Evolutionary conservation across 2,888 invertebrate genomes (phyloP), one percentile per base, ranked within the genome.

Genomic region (Exephanes ischioxanthus): DNA sequence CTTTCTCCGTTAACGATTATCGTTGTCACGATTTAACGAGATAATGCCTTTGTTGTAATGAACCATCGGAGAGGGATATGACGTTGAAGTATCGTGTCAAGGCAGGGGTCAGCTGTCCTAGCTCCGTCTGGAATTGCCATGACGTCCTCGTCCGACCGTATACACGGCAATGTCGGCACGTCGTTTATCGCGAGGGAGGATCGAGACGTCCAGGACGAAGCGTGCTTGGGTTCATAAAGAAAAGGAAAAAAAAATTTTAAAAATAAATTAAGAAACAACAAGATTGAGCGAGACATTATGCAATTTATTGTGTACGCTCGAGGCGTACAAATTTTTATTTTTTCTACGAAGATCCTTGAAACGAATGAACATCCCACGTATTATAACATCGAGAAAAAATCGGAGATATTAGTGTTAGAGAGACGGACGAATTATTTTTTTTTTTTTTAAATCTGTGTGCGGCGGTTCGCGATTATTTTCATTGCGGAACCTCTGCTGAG

Each of bases 281-380:
- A 76, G 67, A 82, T 22, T 77, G 80, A 80, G 83, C 71, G 85
- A 85, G 79, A 85, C 72, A 85, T 58, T 71, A 82, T 72, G 76
- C 77, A 83, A 77, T 85, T 85, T 85, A 85, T 85, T 85, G 76
- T 80, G 51, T 80, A 82, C 82, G 82, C 82, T 76, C 41, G 58
- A 30, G 58, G 79, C 82, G 82, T 85, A 83, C 85, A 72, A 83
- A 85, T 73, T 78, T 73, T 33, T 22, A 19, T 82, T 41, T 75
- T 67, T 55, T 66, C 70, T 66, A 79, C 79, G 55, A 71, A 82
- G 75, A 75, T 73, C 78, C 81, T 78, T 85, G 85, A 78, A 81
- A 63, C 73, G 30, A 70, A 81, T 45, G 26, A 78, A 63, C 73
- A 75, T 78, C 55, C 61, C 78, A 81, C 63, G 68, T 81, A 51